Base-by-base conservation (phyloP, 2,888 invertebrate species). In the Philopedon plagiatum region DNA sequence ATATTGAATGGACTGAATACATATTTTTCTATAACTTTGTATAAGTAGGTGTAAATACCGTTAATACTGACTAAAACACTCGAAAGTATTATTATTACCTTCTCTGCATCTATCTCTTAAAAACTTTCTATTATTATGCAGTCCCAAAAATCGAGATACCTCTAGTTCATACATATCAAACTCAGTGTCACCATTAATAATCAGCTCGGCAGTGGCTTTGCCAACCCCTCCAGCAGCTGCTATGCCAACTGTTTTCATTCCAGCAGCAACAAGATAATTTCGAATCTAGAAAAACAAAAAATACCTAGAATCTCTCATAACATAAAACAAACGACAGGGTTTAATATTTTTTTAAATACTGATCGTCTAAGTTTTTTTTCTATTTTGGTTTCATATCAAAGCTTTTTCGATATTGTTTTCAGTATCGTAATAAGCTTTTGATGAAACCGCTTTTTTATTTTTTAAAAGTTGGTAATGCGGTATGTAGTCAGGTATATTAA, bases 201-300 rank as follows among this genome's bases (percentile, higher is more conserved):
- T 95, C 82, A 95, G 91, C 84, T 98, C 95, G 0, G 94, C 94
- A 0, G 97, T 92, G 0, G 95, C 92, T 80, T 93, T 90, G 0
- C 98, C 98, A n/a, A 98, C 93, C 3, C 98, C 99, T 0, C 97
- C 98, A 0, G 97, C 96, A 7, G 96, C 94, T 0, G 95, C 94
- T 54, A 98, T 93, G n/a, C 98, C 98, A 29, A 96, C 93, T 0
- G 97, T 96, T 87, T 97, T 97, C 93, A 98, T 96, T 1, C 98
- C 99, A 39, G 97, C 96, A 0, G 98, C 97, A 41, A 99, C 92
- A 83, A 92, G 93, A 84, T 97, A 97, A 81, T 96, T 96, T 78
- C 90, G 89, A 78, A 97, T 92, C 93, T 94, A 62, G 83, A 77
- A 11, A 62, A 23, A 8, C 1, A 1, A 26, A n/a, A 5, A 1